A percentile compares a stretch with the other conserved stretches of the same genome.
Conservation (phyloP, 2,888 invertebrate genomes). For the Scaptomyza cyrtandrae region DNA sequence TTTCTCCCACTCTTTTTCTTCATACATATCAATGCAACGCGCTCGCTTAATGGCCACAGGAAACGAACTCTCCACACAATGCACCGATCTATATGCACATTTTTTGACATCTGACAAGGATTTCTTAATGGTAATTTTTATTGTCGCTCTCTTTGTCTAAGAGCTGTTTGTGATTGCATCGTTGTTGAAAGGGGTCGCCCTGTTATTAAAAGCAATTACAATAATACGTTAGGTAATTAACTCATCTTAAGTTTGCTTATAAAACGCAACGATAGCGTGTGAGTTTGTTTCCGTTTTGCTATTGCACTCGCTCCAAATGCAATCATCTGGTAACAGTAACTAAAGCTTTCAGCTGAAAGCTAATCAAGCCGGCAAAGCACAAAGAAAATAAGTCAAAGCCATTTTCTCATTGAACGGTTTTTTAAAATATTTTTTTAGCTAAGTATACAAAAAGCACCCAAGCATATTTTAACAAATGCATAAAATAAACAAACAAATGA, state of each 20-base stretch:
- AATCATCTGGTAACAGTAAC: slow-evolving; percentile 20
- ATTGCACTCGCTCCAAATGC: slow-evolving; percentile 19
- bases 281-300: slow-evolving; percentile 43
- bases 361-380: slow-evolving; percentile 21
- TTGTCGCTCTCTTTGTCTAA: too few relatives aligned
- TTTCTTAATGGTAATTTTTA: neutral
- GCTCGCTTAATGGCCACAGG: neutral
- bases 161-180: neutral
- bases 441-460: neutral
- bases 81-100: neutral
- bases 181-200: neutral
- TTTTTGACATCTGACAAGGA: neutral
- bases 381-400: neutral
- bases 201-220: neutral
- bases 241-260: neutral
- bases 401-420: neutral
- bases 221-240: slow-evolving; percentile 9
- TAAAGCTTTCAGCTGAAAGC: slow-evolving; percentile 14
- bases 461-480: slow-evolving; percentile 1
- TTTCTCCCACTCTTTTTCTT: too few relatives aligned
- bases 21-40: neutral
- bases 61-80: neutral
- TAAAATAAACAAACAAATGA: neutral
- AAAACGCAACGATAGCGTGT: slow-evolving; percentile 3
- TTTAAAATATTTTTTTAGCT: slow-evolving; percentile 7